Evolutionary conservation across 2,888 invertebrate species (phyloP), one percentile per base, ranked within the genome.

Genomic region (Lissonota sp.): DNA sequence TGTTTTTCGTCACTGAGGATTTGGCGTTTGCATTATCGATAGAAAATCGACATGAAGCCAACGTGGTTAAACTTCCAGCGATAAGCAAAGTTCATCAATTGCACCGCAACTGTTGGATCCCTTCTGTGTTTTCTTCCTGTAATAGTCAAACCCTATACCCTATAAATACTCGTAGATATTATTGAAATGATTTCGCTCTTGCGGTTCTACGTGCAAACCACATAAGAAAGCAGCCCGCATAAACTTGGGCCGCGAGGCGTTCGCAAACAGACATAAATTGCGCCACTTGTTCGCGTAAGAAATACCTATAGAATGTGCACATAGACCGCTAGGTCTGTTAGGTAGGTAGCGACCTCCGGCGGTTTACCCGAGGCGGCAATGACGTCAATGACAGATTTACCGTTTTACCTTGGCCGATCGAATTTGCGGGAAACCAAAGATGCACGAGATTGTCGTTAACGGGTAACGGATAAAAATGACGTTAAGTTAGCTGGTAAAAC

Each of bases 331-430:
- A 16, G 14, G 39, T 40, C 12, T 14, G 10, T 39, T 55, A 8
- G 42, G 63, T 46, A 42, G 14, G 44, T 5, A 7, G 1, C 26
- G 8, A 64, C 46, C 51, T 58, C 63, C 14, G 39, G 12, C 46
- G 49, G 16, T 51, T 58, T 64, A 16, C 44, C 64, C 55, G 12
- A 51, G 37, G 62, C 63, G 42, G 44, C 53, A 42, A 66, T 82
- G 79, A 73, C 76, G 83, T 83, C 81, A 83, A 79, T 80, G 64
- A 58, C 71, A 72, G 69, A 79, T 81, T 81, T 79, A 77, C 55
- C 78, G 49, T 42, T 40, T 73, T 26, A 67, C 70, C 80, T 80
- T 72, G 57, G 71, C 40, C 57, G 74, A 57, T 66, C 39, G 60
- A 78, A 71, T 8, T 58, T 14, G 37, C 12, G 49, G 39, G 39